Percentiles rank a stretch among this genome's conserved stretches.
Conservation (phyloP, 2,888 invertebrate species). For the Alcis repandata region DNA sequence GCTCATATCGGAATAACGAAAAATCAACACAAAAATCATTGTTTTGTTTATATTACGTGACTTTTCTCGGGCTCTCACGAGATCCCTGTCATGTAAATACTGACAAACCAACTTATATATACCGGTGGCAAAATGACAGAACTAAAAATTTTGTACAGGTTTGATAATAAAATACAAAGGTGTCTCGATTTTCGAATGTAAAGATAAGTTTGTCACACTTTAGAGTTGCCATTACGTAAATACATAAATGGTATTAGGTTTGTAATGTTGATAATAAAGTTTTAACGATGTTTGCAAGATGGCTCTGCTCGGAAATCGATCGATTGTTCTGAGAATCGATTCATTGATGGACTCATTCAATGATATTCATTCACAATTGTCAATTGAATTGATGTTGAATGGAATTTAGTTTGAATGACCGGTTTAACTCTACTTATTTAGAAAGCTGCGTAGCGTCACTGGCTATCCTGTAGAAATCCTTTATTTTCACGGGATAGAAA, state of each 20-base stretch:
- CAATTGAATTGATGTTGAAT: not conserved
- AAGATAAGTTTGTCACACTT: not conserved
- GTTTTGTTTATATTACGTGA: conserved; percentile 35
- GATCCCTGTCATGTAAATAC: conserved; percentile 22
- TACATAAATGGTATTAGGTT: conserved; percentile 23
- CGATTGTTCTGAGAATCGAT: conserved; percentile 30
- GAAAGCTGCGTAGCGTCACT: too few species aligned
- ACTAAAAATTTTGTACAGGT: not conserved
- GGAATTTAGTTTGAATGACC: too few species aligned
- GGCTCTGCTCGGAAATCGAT: conserved; percentile 23
- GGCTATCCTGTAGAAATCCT: too few species aligned
- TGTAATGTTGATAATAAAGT: conserved; percentile 36
- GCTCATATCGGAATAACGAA: conserved; percentile 27
- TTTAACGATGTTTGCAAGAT: conserved; percentile 35
- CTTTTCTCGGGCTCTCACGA: conserved; percentile 25
- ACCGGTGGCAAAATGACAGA: not conserved
- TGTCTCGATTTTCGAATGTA: not conserved
- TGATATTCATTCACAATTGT: conserved; percentile 7
- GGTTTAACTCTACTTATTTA: too few species aligned
- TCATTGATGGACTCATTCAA: conserved; percentile 20
- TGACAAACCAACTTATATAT: not conserved
- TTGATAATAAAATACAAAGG: not conserved
- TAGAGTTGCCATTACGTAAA: conserved; percentile 10
- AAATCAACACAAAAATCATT: conserved; percentile 32
- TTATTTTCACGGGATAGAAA: too few species aligned